Conservation (phyloP, 2,113 vertebrate species). For the Chauna torquata region DNA sequence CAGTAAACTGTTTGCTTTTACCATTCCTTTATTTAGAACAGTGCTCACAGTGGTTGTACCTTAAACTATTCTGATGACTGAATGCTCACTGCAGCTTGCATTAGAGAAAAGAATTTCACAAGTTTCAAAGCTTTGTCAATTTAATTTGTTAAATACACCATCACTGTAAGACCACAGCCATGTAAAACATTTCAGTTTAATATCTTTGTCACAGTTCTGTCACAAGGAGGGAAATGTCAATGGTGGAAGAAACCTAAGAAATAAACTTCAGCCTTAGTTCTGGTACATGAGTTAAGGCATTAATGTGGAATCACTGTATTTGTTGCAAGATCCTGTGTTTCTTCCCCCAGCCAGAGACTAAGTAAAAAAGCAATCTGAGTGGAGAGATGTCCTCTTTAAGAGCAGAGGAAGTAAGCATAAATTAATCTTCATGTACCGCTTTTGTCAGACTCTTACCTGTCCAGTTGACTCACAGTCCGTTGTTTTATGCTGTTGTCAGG, state of each 20-base stretch:
- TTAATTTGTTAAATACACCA: background rate
- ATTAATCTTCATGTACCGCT: background rate
- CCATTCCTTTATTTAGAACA: background rate
- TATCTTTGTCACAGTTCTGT: slow-evolving; percentile 18
- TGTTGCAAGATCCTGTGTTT: background rate
- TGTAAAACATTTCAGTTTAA: background rate
- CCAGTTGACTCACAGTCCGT: background rate
- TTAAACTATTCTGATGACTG: background rate
- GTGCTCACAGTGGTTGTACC: background rate
- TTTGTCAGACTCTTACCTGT: background rate
- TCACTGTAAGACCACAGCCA: background rate
- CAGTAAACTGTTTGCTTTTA: background rate
- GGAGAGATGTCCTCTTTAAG: background rate
- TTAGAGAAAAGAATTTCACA: background rate
- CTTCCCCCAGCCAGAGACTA: background rate
- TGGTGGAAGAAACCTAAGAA: background rate
- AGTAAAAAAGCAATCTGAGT: background rate
- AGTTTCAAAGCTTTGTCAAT: background rate
- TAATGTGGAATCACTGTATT: background rate
- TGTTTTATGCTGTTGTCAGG: background rate
- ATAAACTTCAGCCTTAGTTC: slow-evolving; percentile 41
- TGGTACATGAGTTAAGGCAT: background rate
- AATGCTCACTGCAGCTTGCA: background rate
- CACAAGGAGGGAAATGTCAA: slow-evolving; percentile 4
- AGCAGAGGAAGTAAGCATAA: background rate